A percentile compares a stretch with the other conserved stretches of the same genome.
phyloP scores from a whole-genome alignment of 2,888 invertebrate genomes.

The Chrysodeixis includens region DNA sequence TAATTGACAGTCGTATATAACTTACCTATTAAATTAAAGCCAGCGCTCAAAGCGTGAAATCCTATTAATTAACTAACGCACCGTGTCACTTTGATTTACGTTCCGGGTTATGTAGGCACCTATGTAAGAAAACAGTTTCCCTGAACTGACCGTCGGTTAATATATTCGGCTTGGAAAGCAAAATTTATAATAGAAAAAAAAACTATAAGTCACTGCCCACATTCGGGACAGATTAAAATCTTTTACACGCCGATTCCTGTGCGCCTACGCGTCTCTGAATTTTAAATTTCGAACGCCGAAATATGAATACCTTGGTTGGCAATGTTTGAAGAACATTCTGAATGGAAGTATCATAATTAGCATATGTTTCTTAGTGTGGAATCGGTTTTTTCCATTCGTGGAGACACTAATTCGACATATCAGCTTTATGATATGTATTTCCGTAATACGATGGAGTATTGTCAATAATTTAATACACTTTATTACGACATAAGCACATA shows the following conservation, averaged over 20 bases:
- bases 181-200: conserved; percentile 77
- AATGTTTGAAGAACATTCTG: conserved; percentile 63
- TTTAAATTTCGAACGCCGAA: conserved; percentile 73
- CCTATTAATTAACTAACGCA: conserved; percentile 75
- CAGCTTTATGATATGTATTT: conserved; percentile 81
- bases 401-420: conserved; percentile 77
- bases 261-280: conserved; percentile 83
- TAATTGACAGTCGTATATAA: conserved; percentile 71
- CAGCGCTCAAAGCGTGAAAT: conserved; percentile 68
- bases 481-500: conserved; percentile 77
- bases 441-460: conserved; percentile 66
- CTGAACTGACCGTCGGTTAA: conserved; percentile 70
- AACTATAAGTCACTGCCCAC: conserved; percentile 84
- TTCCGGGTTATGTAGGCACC: conserved; percentile 50
- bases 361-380: conserved; percentile 74
- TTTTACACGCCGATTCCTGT: conserved; percentile 80
- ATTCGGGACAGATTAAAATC: conserved; percentile 82
- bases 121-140: conserved; percentile 66
- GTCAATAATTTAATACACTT: conserved; percentile 77
- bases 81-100: conserved; percentile 77
- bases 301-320: conserved; percentile 72
- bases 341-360: conserved; percentile 74
- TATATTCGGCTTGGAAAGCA: conserved; percentile 74
- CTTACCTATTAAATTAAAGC: conserved; percentile 66
- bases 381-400: conserved; percentile 78